Conservation (phyloP, 2,113 vertebrate species). For the Donacobius atricapilla region DNA sequence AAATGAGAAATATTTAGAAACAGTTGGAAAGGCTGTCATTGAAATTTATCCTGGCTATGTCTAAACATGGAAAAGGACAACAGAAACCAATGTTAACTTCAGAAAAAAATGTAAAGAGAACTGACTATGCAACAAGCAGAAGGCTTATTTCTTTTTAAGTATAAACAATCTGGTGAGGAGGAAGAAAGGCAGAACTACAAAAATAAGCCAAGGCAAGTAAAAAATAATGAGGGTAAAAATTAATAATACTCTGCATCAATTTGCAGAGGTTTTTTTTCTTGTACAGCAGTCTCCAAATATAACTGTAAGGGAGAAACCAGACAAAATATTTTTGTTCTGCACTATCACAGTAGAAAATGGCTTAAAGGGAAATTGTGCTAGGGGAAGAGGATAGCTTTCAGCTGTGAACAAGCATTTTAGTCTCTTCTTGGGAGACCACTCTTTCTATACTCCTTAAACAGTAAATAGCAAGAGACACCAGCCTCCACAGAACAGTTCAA, state of each 20-base stretch:
- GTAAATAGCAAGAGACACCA: neutral
- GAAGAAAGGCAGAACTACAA: slow-evolving; percentile 56
- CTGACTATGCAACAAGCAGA: slow-evolving; percentile 60
- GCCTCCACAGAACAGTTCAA: neutral
- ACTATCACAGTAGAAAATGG: neutral
- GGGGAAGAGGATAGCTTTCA: neutral
- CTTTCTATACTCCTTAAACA: neutral
- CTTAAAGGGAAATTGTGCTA: neutral
- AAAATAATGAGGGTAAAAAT: slow-evolving; percentile 37
- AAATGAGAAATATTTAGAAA: slow-evolving; percentile 65
- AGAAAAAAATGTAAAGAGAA: slow-evolving; percentile 66
- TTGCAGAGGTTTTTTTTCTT: neutral
- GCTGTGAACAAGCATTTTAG: neutral
- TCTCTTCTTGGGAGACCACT: neutral
- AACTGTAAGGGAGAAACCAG: slow-evolving; percentile 26
- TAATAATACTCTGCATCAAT: neutral
- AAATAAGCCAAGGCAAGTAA: slow-evolving; percentile 51
- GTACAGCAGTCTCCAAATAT: slow-evolving; percentile 29
- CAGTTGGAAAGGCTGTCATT: slow-evolving; percentile 60
- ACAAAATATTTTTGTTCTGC: slow-evolving; percentile 42
- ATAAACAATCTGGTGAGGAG: slow-evolving; percentile 68
- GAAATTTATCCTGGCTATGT: slow-evolving; percentile 66
- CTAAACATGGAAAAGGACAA: slow-evolving; percentile 72
- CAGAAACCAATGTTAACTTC: slow-evolving; percentile 62
- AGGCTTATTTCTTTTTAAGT: slow-evolving; percentile 63